Evolutionary conservation across 2,888 invertebrate species (phyloP).

Genomic region (Himalopsyche anomala): DNA sequence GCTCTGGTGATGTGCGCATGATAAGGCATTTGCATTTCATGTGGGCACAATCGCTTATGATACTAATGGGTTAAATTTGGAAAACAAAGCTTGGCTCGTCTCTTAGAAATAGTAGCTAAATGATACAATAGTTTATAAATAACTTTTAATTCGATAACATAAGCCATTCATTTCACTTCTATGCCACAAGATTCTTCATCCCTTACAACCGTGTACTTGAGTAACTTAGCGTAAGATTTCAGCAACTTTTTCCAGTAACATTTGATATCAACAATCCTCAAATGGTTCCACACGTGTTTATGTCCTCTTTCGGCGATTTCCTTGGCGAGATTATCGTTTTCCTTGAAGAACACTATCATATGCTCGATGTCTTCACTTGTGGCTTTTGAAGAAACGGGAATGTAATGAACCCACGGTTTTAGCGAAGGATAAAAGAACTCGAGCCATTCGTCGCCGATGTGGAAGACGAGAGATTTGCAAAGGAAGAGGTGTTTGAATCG

Average conservation of each 20-base stretch:
- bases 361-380: constrained; percentile 83
- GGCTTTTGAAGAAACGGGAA: constrained; percentile 85
- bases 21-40: too few species aligned
- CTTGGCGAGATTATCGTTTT: constrained; percentile 84
- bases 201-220: constrained; percentile 81
- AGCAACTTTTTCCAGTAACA: constrained; percentile 93
- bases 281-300: constrained; percentile 88
- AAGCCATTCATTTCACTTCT: background rate
- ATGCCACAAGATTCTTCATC: constrained; percentile 69
- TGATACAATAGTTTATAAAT: too few species aligned
- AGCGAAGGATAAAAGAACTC: constrained; percentile 96
- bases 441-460: constrained; percentile 94
- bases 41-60: too few species aligned
- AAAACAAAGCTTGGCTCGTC: too few species aligned
- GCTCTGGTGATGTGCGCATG: too few species aligned
- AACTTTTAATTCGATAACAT: too few species aligned
- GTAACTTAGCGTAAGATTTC: constrained; percentile 83
- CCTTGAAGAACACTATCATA: constrained; percentile 84
- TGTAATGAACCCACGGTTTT: constrained; percentile 96
- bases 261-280: constrained; percentile 87
- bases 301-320: constrained; percentile 90
- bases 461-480: constrained; percentile 94
- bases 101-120: too few species aligned
- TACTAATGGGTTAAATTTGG: too few species aligned
- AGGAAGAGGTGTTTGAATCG: constrained; percentile 96